Conservation (phyloP, 2,113 vertebrate genomes). For the Excalfactoria chinensis region DNA sequence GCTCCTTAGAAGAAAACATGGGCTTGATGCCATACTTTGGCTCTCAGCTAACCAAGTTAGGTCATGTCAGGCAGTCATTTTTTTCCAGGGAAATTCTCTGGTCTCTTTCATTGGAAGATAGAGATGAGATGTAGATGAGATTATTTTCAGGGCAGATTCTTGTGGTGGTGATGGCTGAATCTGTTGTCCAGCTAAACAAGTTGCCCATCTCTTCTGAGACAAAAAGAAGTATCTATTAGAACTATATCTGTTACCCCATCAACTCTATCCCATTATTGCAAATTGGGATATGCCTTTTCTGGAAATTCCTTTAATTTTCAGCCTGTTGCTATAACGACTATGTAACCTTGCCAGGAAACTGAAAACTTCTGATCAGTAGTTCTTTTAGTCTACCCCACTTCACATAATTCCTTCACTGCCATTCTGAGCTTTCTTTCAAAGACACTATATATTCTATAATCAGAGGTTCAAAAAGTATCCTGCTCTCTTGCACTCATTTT, state of each 20-base stretch:
- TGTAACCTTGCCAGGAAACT: not conserved
- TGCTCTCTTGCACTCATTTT: not conserved
- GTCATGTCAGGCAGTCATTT: not conserved
- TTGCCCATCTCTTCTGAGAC: not conserved
- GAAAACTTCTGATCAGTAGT: not conserved
- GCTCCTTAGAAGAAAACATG: not conserved
- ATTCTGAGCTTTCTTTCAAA: not conserved
- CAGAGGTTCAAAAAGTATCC: not conserved
- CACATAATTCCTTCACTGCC: not conserved
- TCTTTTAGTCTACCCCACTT: not conserved
- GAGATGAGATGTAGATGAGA: not conserved
- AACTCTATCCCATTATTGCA: not conserved
- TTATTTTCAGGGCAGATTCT: not conserved
- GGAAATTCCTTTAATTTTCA: not conserved
- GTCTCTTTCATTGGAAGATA: not conserved
- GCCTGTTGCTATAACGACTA: not conserved
- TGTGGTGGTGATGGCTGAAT: not conserved
- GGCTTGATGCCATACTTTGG: not conserved
- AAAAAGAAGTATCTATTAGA: not conserved
- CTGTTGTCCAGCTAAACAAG: not conserved
- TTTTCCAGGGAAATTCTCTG: not conserved
- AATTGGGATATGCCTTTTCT: not conserved
- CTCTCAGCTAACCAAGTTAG: not conserved
- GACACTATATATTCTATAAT: accelerated
- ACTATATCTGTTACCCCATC: not conserved